A percentile compares a stretch with the other conserved stretches of the same genome.
Conservation (phyloP, 2,113 vertebrate species). For the Thalassarche chlororhynchos region DNA sequence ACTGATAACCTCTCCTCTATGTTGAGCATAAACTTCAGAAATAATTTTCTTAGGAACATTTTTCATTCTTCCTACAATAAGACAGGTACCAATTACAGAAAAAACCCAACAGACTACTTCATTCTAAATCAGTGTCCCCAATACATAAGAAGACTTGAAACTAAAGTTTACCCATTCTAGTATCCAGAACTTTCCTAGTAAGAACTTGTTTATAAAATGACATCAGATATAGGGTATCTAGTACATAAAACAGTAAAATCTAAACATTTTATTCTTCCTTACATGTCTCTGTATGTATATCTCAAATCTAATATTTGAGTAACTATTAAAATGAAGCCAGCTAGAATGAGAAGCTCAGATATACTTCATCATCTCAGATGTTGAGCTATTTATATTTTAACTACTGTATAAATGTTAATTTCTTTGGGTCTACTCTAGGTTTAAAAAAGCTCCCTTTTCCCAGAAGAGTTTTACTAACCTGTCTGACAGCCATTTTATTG, state of each 20-base stretch:
- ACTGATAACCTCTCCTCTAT: neutral
- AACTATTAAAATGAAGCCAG: neutral
- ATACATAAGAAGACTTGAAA: neutral
- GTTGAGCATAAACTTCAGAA: neutral
- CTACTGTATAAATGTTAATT: constrained; percentile 6
- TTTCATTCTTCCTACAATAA: neutral
- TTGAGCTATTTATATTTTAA: neutral
- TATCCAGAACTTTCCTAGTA: neutral
- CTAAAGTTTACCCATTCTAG: neutral
- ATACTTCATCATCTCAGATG: neutral
- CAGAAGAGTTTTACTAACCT: neutral
- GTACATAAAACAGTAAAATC: neutral
- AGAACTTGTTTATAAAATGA: neutral
- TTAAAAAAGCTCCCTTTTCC: neutral
- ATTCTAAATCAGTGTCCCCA: neutral
- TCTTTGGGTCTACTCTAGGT: neutral
- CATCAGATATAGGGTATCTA: neutral
- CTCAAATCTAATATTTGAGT: neutral
- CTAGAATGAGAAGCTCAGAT: neutral
- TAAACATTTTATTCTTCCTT: neutral
- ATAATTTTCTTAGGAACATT: neutral
- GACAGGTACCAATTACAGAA: neutral
- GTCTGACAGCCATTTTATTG: neutral
- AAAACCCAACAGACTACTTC: neutral
- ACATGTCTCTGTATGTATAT: neutral